phyloP scores from a whole-genome alignment of 2,888 invertebrate species.

The Epinotia demarniana region DNA sequence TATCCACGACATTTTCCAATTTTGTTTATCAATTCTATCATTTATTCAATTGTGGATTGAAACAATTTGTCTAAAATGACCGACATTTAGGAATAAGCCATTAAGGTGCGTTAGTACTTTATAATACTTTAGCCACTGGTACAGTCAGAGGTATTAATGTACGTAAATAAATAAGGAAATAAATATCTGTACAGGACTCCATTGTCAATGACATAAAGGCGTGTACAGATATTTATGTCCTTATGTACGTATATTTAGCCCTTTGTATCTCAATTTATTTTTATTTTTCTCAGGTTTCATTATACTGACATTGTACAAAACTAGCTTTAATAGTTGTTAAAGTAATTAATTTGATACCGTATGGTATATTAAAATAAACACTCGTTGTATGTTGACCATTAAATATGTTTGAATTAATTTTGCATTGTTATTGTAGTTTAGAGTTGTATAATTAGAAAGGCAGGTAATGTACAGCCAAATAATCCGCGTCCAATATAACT shows the following conservation, averaged over 20 bases:
- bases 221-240: no score
- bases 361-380: conserved; percentile 8
- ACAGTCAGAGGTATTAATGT: no score
- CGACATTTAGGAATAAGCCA: neutral
- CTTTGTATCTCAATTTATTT: neutral
- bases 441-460: neutral
- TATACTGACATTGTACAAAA: conserved; percentile 36
- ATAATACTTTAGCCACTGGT: no score
- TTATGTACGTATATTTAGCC: no score
- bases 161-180: no score
- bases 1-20: neutral
- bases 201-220: no score
- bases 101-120: neutral
- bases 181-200: no score
- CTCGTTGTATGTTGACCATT: conserved; percentile 25
- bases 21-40: neutral
- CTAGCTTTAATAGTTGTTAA: conserved; percentile 26
- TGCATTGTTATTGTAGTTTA: conserved; percentile 32
- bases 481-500: no score
- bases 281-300: neutral
- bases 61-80: neutral
- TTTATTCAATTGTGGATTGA: conserved; percentile 1
- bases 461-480: no score
- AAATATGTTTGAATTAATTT: conserved; percentile 22
- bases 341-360: conserved; percentile 16